These are phyloP conservation scores for Vidua macroura DNA, from an alignment of 2,113 vertebrate species.

Conservation along the genomic window DNA sequence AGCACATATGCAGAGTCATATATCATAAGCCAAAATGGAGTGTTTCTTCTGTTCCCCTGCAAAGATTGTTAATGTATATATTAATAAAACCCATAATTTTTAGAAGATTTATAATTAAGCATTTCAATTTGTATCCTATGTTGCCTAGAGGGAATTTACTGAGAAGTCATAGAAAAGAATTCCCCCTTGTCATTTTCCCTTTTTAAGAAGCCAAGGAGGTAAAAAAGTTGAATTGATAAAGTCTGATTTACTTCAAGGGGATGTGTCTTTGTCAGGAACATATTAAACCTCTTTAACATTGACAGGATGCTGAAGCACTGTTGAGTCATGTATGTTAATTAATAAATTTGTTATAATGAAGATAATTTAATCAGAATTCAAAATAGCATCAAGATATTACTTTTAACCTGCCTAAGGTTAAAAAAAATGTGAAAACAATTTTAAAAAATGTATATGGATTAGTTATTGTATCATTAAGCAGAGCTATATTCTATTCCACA, in stretches of 20 bases:
- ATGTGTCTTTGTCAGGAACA: not conserved
- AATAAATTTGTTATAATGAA: not conserved
- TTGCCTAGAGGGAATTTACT: not conserved
- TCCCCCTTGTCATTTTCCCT: not conserved
- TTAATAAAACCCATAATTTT: not conserved
- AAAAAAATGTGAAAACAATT: not conserved
- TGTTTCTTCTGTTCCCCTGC: not conserved
- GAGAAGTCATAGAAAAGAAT: not conserved
- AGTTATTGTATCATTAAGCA: not conserved
- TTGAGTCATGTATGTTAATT: not conserved
- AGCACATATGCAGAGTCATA: not conserved
- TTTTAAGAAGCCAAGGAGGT: not conserved
- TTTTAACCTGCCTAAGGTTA: not conserved
- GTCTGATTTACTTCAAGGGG: not conserved
- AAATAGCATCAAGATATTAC: not conserved
- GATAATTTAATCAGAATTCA: not conserved
- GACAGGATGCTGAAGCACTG: not conserved
- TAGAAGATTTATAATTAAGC: not conserved
- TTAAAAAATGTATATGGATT: fast-evolving
- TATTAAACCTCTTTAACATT: not conserved
- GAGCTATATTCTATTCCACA: not conserved
- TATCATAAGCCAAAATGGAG: not conserved
- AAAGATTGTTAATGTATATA: not conserved
- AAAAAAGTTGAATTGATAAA: not conserved
- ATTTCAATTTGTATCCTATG: not conserved